phyloP scores from a whole-genome alignment of 2,113 vertebrate species.

The Pachycephala philippinensis region DNA sequence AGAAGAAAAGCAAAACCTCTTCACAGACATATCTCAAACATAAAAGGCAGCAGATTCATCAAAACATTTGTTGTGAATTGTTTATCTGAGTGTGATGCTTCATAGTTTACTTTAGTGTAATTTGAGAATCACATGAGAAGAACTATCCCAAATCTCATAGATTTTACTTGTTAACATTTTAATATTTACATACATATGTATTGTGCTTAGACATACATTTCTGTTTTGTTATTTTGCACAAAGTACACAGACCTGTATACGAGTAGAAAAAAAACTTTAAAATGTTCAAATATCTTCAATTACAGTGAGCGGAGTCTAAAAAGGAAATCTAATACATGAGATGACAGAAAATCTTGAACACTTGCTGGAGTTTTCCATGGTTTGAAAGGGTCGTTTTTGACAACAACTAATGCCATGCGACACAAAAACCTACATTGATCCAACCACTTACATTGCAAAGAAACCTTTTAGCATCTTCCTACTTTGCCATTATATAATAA shows the following conservation, averaged over 20 bases:
- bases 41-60: not conserved
- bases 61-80: not conserved
- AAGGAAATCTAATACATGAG: not conserved
- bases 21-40: not conserved
- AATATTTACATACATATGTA: not conserved
- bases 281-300: not conserved
- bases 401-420: not conserved
- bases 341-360: not conserved
- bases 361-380: not conserved
- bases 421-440: not conserved
- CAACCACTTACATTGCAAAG: not conserved
- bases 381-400: not conserved
- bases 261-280: not conserved
- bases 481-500: not conserved
- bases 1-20: not conserved
- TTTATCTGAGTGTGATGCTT: not conserved
- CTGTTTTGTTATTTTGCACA: not conserved
- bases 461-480: not conserved
- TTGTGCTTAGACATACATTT: not conserved
- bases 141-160: not conserved
- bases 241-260: not conserved
- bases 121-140: not conserved
- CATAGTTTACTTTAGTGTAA: not conserved
- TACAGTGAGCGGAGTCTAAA: accelerated
- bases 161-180: not conserved